These are phyloP conservation scores for Willisornis vidua DNA, from an alignment of 2,113 vertebrate genomes.

Conservation along the genomic window DNA sequence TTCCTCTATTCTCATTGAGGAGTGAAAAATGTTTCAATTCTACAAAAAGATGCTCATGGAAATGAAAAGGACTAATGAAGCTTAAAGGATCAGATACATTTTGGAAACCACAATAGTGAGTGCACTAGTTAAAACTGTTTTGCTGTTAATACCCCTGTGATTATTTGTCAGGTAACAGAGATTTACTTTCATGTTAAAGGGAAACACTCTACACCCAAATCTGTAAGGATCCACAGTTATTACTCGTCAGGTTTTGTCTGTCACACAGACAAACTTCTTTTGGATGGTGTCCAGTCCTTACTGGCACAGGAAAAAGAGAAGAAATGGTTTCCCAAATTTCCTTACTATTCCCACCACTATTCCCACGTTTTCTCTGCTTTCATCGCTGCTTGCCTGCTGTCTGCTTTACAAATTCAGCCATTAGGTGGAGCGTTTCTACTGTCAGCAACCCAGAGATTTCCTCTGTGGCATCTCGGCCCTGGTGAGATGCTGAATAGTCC, in stretches of 20 bases:
- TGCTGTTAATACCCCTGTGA: not conserved
- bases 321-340: not conserved
- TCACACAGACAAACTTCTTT: not conserved
- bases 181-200: not conserved
- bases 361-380: not conserved
- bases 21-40: not conserved
- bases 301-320: not conserved
- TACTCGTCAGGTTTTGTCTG: not conserved
- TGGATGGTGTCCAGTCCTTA: not conserved
- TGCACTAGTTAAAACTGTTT: not conserved
- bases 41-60: not conserved
- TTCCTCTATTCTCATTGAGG: not conserved
- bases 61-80: not conserved
- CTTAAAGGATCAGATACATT: not conserved
- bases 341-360: not conserved
- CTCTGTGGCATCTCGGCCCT: not conserved
- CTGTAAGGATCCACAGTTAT: not conserved
- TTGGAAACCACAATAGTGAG: not conserved
- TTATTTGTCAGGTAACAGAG: not conserved
- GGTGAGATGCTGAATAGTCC: not conserved
- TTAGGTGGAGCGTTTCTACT: conserved; percentile 54
- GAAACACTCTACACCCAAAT: not conserved
- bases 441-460: not conserved
- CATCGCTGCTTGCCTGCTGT: not conserved
- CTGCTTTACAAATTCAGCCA: not conserved